Base-by-base conservation (phyloP, 2,888 invertebrate genomes). In the Brachypterus glaber region DNA sequence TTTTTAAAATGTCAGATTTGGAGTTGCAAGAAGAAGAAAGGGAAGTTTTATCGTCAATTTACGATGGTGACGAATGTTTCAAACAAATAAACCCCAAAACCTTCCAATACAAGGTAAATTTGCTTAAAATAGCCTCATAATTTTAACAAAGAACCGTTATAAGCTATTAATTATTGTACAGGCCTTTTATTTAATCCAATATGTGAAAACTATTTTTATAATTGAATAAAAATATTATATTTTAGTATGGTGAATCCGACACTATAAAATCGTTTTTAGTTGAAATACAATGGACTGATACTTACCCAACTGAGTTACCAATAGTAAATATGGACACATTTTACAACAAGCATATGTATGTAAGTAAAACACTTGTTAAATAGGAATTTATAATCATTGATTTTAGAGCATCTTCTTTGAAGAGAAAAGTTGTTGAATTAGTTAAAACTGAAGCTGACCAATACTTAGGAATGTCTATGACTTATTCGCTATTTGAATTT, bases 301-400 rank as follows among this genome's bases (percentile, higher is more conserved):
- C 77, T 30, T 96, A 96, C 65, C 96, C 96, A 4, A 77, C 82
- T 29, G 82, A 82, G 30, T 73, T 79, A 49, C 93, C 96, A 8
- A 68, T 60, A 16, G 73, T 93, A 43, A 90, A 83, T 66, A 72
- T 95, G 74, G 85, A 92, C 52, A 80, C 86, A 24, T 96, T 95
- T 68, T 95, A 90, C 61, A 96, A 96, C 66, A 84, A 87, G 59
- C 82, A 87, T 63, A 67, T 95, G 92, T 92, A 71, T 80, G 86
- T 77, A 60, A 49, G 36, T 5, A n/a, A 17, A 30, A 24, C 25
- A 25, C 13, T 33, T 11, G n/a, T 12, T 9, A 13, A 4, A 3
- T 3, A 30, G 26, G n/a, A 32, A 17, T n/a, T n/a, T n/a, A 26
- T 31, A 12, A 11, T 30, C 12, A 32, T 11, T 24, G 30, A 30